phyloP scores from a whole-genome alignment of 2,797 vertebrate species.

The Enteromius viviparus region DNA sequence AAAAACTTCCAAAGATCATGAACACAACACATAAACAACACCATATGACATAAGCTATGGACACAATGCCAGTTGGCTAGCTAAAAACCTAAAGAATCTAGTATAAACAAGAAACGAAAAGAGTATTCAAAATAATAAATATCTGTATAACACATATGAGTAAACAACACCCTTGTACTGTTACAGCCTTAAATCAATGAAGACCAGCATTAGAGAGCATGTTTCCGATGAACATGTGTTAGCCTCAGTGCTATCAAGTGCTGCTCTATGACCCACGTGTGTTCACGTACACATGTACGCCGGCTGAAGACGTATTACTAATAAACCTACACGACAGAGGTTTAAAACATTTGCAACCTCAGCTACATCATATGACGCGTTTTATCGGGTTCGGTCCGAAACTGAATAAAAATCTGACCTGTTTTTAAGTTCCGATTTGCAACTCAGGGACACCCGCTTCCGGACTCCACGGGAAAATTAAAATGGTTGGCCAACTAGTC shows the following conservation, averaged over 20 bases:
- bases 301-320: not conserved
- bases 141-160: not conserved
- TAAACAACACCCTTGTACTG: not conserved
- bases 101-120: not conserved
- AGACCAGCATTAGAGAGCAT: not conserved
- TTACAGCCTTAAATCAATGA: not conserved
- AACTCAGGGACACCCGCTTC: slow-evolving; percentile 64
- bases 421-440: slow-evolving; percentile 49
- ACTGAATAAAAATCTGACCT: slow-evolving; percentile 66
- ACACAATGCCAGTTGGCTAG: not conserved
- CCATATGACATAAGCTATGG: not conserved
- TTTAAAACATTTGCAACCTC: not conserved
- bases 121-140: not conserved
- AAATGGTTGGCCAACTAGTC: slow-evolving; percentile 66
- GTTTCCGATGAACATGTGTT: not conserved
- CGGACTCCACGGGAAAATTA: slow-evolving; percentile 64
- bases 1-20: not conserved
- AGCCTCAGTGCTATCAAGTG: slow-evolving; percentile 29
- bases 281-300: slow-evolving; percentile 21
- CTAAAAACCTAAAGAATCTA: not conserved
- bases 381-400: slow-evolving; percentile 31
- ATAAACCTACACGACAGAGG: not conserved
- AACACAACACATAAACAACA: not conserved
- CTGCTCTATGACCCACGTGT: slow-evolving; percentile 40
- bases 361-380: not conserved